Conservation (phyloP, 23 tunicate species). For the Trididemnum nubilum region DNA sequence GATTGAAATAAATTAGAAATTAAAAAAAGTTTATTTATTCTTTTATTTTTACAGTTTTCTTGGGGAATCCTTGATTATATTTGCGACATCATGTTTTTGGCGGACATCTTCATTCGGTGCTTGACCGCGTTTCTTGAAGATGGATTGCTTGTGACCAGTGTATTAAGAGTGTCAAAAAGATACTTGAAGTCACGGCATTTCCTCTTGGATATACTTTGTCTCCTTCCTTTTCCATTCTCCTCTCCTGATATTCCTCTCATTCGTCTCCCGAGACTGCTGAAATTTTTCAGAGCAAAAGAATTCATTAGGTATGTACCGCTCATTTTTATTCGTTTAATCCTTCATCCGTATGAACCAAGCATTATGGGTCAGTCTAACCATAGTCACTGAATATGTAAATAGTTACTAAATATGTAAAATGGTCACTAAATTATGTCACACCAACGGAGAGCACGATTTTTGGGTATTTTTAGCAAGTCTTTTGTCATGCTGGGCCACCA, state of each 20-base stretch:
- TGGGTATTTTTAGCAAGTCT: too few species aligned
- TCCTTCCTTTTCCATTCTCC: constrained; percentile 61
- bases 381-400: too few species aligned
- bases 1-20: too few species aligned
- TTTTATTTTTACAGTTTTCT: constrained; percentile 37
- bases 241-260: constrained; percentile 49
- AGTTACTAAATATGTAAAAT: too few species aligned
- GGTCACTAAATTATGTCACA: too few species aligned
- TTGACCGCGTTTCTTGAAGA: constrained; percentile 84
- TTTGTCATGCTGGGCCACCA: too few species aligned
- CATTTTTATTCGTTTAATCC: too few species aligned
- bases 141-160: constrained; percentile 66
- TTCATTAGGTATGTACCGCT: constrained; percentile 61
- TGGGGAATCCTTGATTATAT: constrained; percentile 74
- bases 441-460: too few species aligned
- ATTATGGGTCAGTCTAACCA: too few species aligned
- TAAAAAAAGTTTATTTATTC: too few species aligned
- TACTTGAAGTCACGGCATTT: constrained; percentile 67
- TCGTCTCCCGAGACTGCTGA: constrained; percentile 64
- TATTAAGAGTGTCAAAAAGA: constrained; percentile 44
- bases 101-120: constrained; percentile 61
- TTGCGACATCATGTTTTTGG: constrained; percentile 59
- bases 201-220: constrained; percentile 54
- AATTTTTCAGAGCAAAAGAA: constrained; percentile 78
- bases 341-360: too few species aligned